Conservation (phyloP, 2,888 invertebrate genomes). For the Scaptomyza caliginosa region DNA sequence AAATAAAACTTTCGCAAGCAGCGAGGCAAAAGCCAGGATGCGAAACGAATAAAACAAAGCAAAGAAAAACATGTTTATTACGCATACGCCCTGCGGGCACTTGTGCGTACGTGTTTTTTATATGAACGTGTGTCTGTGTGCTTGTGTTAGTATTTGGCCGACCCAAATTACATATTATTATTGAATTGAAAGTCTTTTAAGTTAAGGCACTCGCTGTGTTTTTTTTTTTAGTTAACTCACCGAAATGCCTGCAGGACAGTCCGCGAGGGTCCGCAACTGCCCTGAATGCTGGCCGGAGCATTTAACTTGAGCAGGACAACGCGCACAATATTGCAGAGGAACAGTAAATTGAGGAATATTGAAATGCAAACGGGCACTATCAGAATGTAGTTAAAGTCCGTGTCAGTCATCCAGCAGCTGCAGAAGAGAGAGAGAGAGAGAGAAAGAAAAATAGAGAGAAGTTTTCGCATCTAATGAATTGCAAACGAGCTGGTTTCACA, state of each 20-base stretch:
- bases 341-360: slow-evolving; percentile 91
- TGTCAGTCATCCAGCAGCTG: slow-evolving; percentile 92
- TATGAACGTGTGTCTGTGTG: slow-evolving; percentile 11
- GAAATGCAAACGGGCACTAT: slow-evolving; percentile 91
- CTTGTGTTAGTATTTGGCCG: background rate
- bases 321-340: slow-evolving; percentile 95
- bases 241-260: slow-evolving; percentile 91
- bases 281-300: slow-evolving; percentile 88
- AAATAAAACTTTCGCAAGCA: slow-evolving; percentile 53
- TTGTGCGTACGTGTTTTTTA: slow-evolving; percentile 24
- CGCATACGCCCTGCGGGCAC: slow-evolving; percentile 63
- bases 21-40: slow-evolving; percentile 14
- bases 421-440: background rate
- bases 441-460: background rate
- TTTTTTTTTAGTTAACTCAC: slow-evolving; percentile 83
- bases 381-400: slow-evolving; percentile 89
- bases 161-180: slow-evolving; percentile 40
- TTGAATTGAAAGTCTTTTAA: slow-evolving; percentile 52
- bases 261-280: slow-evolving; percentile 87
- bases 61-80: slow-evolving; percentile 52
- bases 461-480: slow-evolving; percentile 47
- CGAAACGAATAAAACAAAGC: slow-evolving; percentile 29
- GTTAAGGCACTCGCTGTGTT: slow-evolving; percentile 11
- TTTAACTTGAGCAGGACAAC: slow-evolving; percentile 93
- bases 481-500: slow-evolving; percentile 44